A percentile compares a stretch with the other conserved stretches of the same genome.
Evolutionary conservation across 2,797 vertebrate species (phyloP).

Genomic region (Lateolabrax maculatus): DNA sequence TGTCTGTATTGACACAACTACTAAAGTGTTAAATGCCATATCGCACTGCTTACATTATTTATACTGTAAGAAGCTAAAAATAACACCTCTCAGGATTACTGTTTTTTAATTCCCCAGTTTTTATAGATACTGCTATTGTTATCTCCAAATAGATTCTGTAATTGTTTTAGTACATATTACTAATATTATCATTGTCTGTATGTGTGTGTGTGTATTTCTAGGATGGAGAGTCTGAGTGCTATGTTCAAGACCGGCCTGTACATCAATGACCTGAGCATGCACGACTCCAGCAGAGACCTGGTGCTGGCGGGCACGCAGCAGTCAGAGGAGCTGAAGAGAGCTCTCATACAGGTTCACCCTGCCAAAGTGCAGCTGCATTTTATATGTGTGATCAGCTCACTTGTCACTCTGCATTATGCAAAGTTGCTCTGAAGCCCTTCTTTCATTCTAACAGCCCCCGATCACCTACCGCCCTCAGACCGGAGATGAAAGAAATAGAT

Average conservation of each 20-base stretch:
- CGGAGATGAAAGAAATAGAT: not conserved
- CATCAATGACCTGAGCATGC: constrained; percentile 88
- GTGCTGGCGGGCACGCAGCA: constrained; percentile 86
- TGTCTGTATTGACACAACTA: constrained; percentile 52
- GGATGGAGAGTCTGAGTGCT: constrained; percentile 86
- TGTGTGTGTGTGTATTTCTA: constrained; percentile 58
- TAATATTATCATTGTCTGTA: constrained; percentile 3
- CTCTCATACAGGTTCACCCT: constrained; percentile 84
- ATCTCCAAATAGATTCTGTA: not conserved
- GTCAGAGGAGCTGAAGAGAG: constrained; percentile 86
- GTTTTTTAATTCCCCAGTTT: not conserved
- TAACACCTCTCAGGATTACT: not conserved
- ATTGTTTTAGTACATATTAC: not conserved
- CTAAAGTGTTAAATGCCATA: constrained; percentile 50
- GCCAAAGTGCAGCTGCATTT: constrained; percentile 29
- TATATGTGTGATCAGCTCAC: constrained; percentile 35
- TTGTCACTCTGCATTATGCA: constrained; percentile 41
- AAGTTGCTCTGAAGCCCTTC: constrained; percentile 31
- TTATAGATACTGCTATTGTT: not conserved
- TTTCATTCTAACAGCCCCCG: constrained; percentile 12
- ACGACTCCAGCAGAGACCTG: constrained; percentile 87
- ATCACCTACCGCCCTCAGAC: constrained; percentile 7
- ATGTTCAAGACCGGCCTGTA: constrained; percentile 87
- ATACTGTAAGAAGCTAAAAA: constrained; percentile 23
- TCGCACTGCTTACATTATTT: constrained; percentile 13